Base-by-base conservation (phyloP, 1,140 invertebrate genomes). In the Drosophila gunungcola region DNA sequence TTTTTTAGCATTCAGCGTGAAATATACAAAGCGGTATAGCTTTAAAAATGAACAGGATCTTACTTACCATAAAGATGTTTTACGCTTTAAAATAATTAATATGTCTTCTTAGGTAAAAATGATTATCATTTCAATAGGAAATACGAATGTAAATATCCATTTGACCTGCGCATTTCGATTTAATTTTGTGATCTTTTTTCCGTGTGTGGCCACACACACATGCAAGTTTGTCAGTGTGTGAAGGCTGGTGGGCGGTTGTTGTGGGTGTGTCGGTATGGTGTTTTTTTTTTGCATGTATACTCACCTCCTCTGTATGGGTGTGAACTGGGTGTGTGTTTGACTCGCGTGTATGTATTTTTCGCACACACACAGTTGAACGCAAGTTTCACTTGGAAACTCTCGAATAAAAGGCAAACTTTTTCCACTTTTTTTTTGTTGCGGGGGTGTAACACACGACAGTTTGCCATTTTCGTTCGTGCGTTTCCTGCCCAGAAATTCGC, bases 241-340 rank as follows among this genome's bases (percentile, higher is more conserved):
- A 34, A 4, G n/a, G 29, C 48, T 34, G 46, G 76, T 82, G 81
- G 54, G 69, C 36, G 77, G 53, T 58, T 65, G 49, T 72, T 58
- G 46, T 48, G 53, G 42, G 58, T 60, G 36, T 64, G 52, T 64
- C 25, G 34, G 55, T 60, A 73, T 79, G 76, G 65, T 76, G 73
- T 85, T 86, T 86, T 74, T 88, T 78, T 78, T 73, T 78, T 81
- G 82, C 80, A 74, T 84, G 81, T 84, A 84, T 80, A 76, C 72
- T 48, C n/a, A 56, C 54, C 56, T 41, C 39, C 41, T 73, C 27
- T 80, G 72, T 77, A 69, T 84, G 80, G 61, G 62, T 85, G 81
- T 80, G 73, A 62, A 53, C 43, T 57, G 75, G 75, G 82, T 51
- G 72, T 77, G 81, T 85, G 73, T 78, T 75, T 65, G 57, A 49